These are phyloP conservation scores for Macrosteles quadrilineatus DNA, from an alignment of 1,140 invertebrate species.

Conservation along the genomic window DNA sequence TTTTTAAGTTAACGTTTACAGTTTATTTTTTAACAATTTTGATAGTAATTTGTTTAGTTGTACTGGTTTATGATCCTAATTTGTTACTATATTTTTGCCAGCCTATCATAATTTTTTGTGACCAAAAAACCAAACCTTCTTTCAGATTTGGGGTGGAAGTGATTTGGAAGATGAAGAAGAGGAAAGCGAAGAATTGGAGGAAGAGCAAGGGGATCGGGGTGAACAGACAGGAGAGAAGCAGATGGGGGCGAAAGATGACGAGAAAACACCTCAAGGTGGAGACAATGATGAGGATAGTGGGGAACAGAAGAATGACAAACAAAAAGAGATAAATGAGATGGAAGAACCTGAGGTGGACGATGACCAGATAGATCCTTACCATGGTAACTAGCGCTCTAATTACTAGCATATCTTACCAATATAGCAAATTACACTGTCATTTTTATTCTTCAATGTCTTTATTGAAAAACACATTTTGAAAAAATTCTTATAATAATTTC, in stretches of 20 bases:
- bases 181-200: conserved; percentile 60
- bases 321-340: conserved; percentile 74
- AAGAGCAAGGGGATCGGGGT: conserved; percentile 57
- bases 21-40: not conserved
- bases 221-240: conserved; percentile 55
- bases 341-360: conserved; percentile 79
- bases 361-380: conserved; percentile 83
- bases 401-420: no score
- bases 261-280: conserved; percentile 57
- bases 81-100: conserved; percentile 19
- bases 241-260: conserved; percentile 58
- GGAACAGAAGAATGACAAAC: conserved; percentile 59
- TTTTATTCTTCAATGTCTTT: no score
- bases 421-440: no score
- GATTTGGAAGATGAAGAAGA: conserved; percentile 72
- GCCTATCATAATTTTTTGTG: no score
- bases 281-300: conserved; percentile 55
- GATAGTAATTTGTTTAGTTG: not conserved
- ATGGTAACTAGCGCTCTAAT: no score
- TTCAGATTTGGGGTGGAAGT: conserved; percentile 90
- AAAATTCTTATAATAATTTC: no score
- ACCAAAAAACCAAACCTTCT: conserved; percentile 32
- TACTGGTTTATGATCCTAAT: no score
- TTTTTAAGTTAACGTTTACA: not conserved
- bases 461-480: no score